Conservation (phyloP, 2,113 vertebrate genomes). For the Ardeotis arabs region DNA sequence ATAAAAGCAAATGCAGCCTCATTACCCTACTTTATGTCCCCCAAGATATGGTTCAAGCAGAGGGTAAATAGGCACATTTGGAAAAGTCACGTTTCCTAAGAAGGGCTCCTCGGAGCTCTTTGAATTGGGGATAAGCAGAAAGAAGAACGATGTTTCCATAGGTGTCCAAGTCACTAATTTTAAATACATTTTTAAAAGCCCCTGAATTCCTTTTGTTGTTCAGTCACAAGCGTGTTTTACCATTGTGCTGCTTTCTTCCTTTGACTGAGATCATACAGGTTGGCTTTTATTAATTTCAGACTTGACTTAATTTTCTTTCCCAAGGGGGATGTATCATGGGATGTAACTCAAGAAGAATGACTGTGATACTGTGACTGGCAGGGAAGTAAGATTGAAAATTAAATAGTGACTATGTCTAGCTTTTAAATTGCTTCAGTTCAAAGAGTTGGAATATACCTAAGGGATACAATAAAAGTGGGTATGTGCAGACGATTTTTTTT, state of each 20-base stretch:
- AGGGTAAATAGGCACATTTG: background rate
- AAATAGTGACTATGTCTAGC: background rate
- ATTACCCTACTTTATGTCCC: fast-evolving
- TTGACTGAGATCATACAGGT: background rate
- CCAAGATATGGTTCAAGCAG: background rate
- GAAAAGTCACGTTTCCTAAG: background rate
- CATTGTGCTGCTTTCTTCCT: background rate
- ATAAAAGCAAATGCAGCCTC: background rate
- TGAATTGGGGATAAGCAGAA: background rate
- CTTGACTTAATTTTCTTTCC: background rate
- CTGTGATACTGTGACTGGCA: background rate
- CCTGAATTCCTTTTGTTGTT: background rate
- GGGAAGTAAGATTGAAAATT: background rate
- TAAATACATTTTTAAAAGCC: background rate
- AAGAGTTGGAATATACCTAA: background rate
- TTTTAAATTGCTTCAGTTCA: background rate
- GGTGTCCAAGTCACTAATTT: background rate
- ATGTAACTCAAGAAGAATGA: background rate
- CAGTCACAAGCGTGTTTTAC: background rate
- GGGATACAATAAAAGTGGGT: background rate
- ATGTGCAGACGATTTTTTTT: background rate
- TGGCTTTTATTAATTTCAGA: background rate
- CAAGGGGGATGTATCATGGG: background rate
- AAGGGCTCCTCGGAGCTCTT: background rate
- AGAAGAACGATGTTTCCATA: background rate